Percentiles rank a stretch among this genome's conserved stretches.
phyloP scores from a whole-genome alignment of 2,797 vertebrate species.

The Mastacembelus armatus region DNA sequence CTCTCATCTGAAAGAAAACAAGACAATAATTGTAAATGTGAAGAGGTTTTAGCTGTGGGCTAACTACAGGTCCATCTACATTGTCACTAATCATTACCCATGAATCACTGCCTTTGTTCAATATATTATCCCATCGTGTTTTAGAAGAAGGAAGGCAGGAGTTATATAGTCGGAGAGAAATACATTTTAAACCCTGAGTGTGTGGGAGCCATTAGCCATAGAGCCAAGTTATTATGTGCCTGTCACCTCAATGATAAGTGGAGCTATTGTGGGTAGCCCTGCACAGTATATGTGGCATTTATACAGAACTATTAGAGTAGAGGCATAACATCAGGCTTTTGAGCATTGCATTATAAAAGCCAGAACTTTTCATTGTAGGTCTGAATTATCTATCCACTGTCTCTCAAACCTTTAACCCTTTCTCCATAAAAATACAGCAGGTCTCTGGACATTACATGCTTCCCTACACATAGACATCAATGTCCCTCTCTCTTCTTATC shows the following conservation, averaged over 20 bases:
- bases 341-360: conserved; percentile 32
- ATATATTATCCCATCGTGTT: conserved; percentile 60
- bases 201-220: conserved; percentile 76
- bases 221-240: conserved; percentile 75
- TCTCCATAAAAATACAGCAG: too few relatives aligned
- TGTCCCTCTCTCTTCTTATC: not conserved
- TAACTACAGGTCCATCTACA: conserved; percentile 38
- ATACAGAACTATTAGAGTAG: conserved; percentile 51
- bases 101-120: conserved; percentile 59
- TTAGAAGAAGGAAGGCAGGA: conserved; percentile 52
- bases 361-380: conserved; percentile 37
- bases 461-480: too few relatives aligned
- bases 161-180: conserved; percentile 61
- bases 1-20: conserved; percentile 19
- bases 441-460: too few relatives aligned
- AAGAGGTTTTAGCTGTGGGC: conserved; percentile 27
- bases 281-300: conserved; percentile 56
- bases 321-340: conserved; percentile 43
- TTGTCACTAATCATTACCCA: conserved; percentile 42
- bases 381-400: conserved; percentile 3
- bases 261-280: conserved; percentile 64
- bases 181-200: conserved; percentile 71
- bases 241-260: conserved; percentile 76
- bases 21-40: not conserved
- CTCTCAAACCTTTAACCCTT: conserved; percentile 8